phyloP scores from a whole-genome alignment of 2,888 invertebrate species.

The Acanthosoma haemorrhoidale region DNA sequence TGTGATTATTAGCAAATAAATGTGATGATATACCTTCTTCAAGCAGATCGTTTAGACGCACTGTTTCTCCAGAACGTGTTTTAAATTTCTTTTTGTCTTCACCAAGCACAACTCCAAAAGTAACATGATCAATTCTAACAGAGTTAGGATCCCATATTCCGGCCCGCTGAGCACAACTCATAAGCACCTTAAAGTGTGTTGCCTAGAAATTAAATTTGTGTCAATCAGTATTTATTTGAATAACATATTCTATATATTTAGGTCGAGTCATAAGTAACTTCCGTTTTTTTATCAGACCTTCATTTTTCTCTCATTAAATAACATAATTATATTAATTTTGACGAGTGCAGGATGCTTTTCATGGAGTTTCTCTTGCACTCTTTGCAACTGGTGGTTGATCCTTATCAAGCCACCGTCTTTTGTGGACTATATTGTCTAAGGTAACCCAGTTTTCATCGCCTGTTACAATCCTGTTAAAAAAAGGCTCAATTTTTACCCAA shows the following conservation, averaged over 20 bases:
- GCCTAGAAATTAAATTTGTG: slow-evolving; percentile 46
- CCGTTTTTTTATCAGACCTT: too few species aligned
- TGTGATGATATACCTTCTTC: slow-evolving; percentile 64
- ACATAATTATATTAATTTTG: too few species aligned
- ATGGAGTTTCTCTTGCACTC: too few species aligned
- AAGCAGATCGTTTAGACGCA: slow-evolving; percentile 77
- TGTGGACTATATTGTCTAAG: too few species aligned
- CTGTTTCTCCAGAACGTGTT: slow-evolving; percentile 93
- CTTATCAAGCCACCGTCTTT: too few species aligned
- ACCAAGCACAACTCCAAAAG: slow-evolving; percentile 94
- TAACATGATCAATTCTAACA: slow-evolving; percentile 80
- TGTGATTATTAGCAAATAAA: neutral
- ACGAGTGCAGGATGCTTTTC: too few species aligned
- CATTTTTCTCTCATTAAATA: too few species aligned
- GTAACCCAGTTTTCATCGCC: too few species aligned
- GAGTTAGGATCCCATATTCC: slow-evolving; percentile 63
- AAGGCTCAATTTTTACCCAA: too few species aligned
- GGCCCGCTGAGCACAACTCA: slow-evolving; percentile 69
- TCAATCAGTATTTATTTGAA: neutral
- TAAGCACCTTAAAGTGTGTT: slow-evolving; percentile 67
- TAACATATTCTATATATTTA: neutral
- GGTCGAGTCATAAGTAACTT: too few species aligned
- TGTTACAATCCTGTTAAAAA: too few species aligned
- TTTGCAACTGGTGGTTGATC: too few species aligned
- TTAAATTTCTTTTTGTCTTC: slow-evolving; percentile 99